Percentiles rank a stretch among this genome's conserved stretches.
These are phyloP conservation scores for Drosophila leonis DNA, from an alignment of 2,888 invertebrate species.

Conservation along the genomic window DNA sequence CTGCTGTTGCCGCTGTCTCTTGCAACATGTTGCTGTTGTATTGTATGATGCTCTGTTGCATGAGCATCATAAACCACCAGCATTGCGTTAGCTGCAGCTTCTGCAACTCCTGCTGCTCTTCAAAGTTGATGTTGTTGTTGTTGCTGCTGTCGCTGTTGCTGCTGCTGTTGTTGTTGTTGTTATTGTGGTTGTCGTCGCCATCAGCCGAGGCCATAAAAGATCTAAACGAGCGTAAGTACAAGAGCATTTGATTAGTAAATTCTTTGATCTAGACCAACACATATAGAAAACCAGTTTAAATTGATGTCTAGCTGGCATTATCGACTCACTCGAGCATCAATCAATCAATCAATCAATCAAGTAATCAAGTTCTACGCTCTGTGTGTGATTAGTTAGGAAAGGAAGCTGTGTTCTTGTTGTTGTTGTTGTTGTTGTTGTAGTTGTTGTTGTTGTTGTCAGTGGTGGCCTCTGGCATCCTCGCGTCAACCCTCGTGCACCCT, in stretches of 20 bases:
- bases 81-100: constrained; percentile 82
- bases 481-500: constrained; percentile 63
- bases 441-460: constrained; percentile 25
- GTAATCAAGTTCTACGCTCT: constrained; percentile 42
- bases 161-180: constrained; percentile 27
- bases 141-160: constrained; percentile 23
- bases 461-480: constrained; percentile 36
- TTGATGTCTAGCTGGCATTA: constrained; percentile 57
- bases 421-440: constrained; percentile 37
- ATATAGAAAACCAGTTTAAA: constrained; percentile 41
- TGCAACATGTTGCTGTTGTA: constrained; percentile 45
- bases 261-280: neutral
- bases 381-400: constrained; percentile 33
- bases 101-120: constrained; percentile 48
- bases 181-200: constrained; percentile 33
- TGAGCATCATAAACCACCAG: constrained; percentile 84
- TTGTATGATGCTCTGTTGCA: constrained; percentile 82
- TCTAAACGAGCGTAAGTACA: constrained; percentile 53
- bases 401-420: constrained; percentile 30
- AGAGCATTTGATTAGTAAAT: constrained; percentile 14
- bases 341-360: constrained; percentile 55
- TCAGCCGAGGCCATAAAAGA: constrained; percentile 80
- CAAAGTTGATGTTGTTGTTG: constrained; percentile 38
- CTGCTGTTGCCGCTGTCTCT: constrained; percentile 5
- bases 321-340: constrained; percentile 83